Evolutionary conservation across 2,888 invertebrate species (phyloP), one percentile per base, ranked within the genome.

Genomic region (Bombylius discolor): DNA sequence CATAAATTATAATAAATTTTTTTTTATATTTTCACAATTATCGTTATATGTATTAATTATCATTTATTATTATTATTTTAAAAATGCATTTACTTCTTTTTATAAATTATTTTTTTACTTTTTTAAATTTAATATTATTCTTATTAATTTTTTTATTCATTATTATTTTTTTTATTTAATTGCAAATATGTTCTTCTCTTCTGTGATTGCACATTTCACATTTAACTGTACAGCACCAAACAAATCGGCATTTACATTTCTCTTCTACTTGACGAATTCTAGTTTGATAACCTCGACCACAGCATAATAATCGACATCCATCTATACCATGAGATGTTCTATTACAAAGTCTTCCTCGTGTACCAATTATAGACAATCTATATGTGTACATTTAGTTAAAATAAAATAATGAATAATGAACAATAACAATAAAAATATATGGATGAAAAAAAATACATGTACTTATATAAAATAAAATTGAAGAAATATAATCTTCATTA

Each of bases 201-300:
- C 83, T 84, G 65, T 82, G 84, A 62, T 83, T 80, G 73, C 92
- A 93, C 60, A 83, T 79, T 68, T 90, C 86, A 75, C 93, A 93
- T 65, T 85, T 83, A 4, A 93, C 92, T 62, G 84, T 80, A 74
- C 93, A 93, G 75, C 93, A 93, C 92, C 92, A 93, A 58, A 89
- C 87, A 70, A 93, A 93, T 63, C 85, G 83, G 71, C 93, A 93
- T 67, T 86, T 83, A 75, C 93, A 93, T 71, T 92, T 90, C 69
- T 91, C 89, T 66, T 85, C 85, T 58, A 89, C 87, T 65, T 89
- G 87, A 45, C 84, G 78, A 4, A 90, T 84, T 56, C 88, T 76
- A 6, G 91, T 92, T 69, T 89, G 89, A 74, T 89, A 89, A 12
- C 93, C 92, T 56, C 93, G 79, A 1, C 91, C 92, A 70, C 93